Evolutionary conservation across 2,797 vertebrate genomes (phyloP).

Genomic region (Heteromormyrus szaboi): DNA sequence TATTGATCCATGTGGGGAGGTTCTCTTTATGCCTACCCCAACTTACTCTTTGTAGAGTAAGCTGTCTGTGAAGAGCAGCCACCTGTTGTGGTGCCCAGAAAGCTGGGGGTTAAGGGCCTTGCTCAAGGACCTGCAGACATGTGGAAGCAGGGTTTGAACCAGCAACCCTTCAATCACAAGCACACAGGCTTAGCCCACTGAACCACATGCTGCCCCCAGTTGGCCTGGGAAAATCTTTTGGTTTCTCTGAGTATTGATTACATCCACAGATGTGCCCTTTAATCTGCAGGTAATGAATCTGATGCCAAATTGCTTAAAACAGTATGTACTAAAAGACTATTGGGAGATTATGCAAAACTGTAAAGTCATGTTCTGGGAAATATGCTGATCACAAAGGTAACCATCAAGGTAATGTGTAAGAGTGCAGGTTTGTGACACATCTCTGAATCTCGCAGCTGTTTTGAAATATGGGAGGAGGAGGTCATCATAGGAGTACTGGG

Average conservation of each 20-base stretch:
- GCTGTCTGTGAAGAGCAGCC: too few relatives aligned
- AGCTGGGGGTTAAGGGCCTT: background rate
- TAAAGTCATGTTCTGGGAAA: background rate
- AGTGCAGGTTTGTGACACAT: background rate
- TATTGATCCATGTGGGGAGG: too few relatives aligned
- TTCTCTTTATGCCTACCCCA: too few relatives aligned
- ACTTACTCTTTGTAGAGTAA: too few relatives aligned
- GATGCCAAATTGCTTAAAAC: background rate
- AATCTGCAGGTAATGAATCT: background rate
- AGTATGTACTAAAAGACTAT: background rate
- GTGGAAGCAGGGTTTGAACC: background rate
- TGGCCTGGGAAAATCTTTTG: background rate
- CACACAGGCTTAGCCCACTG: background rate
- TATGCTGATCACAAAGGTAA: background rate
- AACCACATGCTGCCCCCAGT: background rate
- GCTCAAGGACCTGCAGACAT: background rate
- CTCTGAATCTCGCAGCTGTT: background rate
- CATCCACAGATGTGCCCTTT: background rate
- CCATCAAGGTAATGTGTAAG: background rate
- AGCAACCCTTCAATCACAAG: background rate
- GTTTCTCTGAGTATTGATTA: background rate
- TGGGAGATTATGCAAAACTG: background rate
- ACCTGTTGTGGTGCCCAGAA: too few relatives aligned
- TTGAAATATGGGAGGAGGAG: background rate
- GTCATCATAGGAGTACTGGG: background rate